Conservation (phyloP, 2,797 vertebrate genomes). For the Borostomias antarcticus region DNA sequence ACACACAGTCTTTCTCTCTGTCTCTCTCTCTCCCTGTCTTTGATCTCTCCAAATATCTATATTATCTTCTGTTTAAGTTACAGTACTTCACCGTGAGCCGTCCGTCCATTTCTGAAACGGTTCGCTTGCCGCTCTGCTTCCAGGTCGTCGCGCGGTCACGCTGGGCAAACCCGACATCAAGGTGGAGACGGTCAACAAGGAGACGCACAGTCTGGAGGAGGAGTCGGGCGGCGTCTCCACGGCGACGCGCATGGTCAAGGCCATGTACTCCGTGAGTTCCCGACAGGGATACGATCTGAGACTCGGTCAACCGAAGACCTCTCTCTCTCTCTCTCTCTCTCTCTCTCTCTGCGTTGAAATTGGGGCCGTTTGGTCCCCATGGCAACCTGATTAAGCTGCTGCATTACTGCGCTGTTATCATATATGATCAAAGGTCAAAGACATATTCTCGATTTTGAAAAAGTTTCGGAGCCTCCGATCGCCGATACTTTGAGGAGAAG, state of each 20-base stretch:
- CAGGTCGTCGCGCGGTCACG: conserved; percentile 91
- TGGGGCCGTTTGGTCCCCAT: no score
- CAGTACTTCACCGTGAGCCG: no score
- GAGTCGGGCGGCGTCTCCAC: conserved; percentile 89
- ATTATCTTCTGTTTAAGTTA: no score
- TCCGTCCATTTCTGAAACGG: no score
- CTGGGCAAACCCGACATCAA: conserved; percentile 95
- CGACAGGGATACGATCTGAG: no score
- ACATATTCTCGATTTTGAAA: neutral
- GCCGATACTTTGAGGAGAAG: neutral
- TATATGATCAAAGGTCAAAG: neutral
- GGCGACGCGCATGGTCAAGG: conserved; percentile 93
- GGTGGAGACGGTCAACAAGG: conserved; percentile 95
- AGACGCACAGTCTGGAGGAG: conserved; percentile 89
- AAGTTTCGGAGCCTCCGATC: neutral
- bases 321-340: no score
- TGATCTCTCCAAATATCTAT: neutral
- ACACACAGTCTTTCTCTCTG: neutral
- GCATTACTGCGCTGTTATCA: neutral
- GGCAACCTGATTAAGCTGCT: no score
- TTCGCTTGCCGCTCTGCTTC: conserved; percentile 19
- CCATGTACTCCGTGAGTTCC: conserved; percentile 91
- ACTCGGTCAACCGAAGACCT: no score
- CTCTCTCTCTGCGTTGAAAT: no score
- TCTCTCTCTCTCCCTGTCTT: neutral